Conservation (phyloP, 1,140 invertebrate species). For the Dendrolimus kikuchii region DNA sequence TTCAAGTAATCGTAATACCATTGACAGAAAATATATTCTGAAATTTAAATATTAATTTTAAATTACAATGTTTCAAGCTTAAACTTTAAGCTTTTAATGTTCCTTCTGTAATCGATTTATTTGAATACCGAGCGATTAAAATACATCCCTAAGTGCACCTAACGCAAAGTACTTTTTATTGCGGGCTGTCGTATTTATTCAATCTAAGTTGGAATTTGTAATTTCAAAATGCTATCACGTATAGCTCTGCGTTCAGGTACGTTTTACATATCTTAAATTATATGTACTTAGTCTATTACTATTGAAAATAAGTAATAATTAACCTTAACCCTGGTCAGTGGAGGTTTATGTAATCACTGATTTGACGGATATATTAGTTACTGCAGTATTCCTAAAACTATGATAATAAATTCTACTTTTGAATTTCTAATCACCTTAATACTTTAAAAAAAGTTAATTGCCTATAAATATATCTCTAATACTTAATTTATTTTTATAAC, state of each 20-base stretch:
- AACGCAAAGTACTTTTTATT: constrained; percentile 45
- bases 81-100: too few species aligned
- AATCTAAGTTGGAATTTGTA: constrained; percentile 31
- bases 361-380: constrained; percentile 37
- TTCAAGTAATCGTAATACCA: too few species aligned
- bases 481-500: too few species aligned
- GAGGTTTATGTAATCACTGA: constrained; percentile 66
- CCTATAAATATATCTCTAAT: too few species aligned
- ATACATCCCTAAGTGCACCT: constrained; percentile 46
- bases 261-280: constrained; percentile 17
- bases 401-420: too few species aligned
- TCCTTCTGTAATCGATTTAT: too few species aligned
- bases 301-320: constrained; percentile 11
- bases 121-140: background rate
- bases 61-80: too few species aligned
- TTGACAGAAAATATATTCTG: too few species aligned
- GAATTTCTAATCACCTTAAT: too few species aligned
- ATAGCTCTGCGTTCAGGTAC: constrained; percentile 67
- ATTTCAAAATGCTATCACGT: constrained; percentile 64
- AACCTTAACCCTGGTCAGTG: constrained; percentile 41
- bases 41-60: too few species aligned
- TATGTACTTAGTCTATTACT: background rate
- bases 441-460: too few species aligned
- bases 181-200: constrained; percentile 34
- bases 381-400: background rate